Evolutionary conservation across 2,113 vertebrate genomes (phyloP), one percentile per base, ranked within the genome.

Genomic region (Oryctolagus cuniculus): DNA sequence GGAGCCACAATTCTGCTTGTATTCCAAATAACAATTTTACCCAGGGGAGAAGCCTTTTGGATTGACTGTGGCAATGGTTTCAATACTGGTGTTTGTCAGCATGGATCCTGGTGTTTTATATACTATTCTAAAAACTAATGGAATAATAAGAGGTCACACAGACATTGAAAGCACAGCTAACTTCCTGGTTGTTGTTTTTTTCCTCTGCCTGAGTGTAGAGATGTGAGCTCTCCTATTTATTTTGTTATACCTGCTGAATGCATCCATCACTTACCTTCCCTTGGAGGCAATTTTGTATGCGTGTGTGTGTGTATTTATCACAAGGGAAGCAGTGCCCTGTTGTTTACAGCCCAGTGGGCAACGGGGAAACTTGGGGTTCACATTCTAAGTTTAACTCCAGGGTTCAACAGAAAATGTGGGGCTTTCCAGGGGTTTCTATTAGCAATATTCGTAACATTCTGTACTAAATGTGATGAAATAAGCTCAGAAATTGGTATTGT

Each of bases 141-240:
- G 83, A 95, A 97, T 96, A 95, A 94, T 95, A 90, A 95, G 88
- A 92, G 95, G 94, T 95, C 93, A 92, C 53, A 91, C 66, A 96
- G 91, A 95, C 91, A 93, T 66, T 53, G 72, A 70, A 93, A 96
- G 75, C 70, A 80, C 12, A 55, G 75, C 66, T 73, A n/a, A 31
- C 27, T 82, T 44, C 44, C 7, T 44, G 44, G 44, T 44, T 44
- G 44, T 44, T 44, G 6, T 44, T 44, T 66, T 17, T 34, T 12
- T 6, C 4, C n/a, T 64, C n/a, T 70, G n/a, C 81, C 13, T 84
- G 58, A 80, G 25, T 38, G 69, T 49, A 90, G 92, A 84, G 83
- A 93, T 2, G 9, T 34, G 53, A 94, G 74, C 12, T 44, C 27
- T 70, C n/a, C 34, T 92, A 63, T 87, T 91, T 88, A 38, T 90